phyloP scores from a whole-genome alignment of 2,113 vertebrate species.

The Hippopotamus amphibius region DNA sequence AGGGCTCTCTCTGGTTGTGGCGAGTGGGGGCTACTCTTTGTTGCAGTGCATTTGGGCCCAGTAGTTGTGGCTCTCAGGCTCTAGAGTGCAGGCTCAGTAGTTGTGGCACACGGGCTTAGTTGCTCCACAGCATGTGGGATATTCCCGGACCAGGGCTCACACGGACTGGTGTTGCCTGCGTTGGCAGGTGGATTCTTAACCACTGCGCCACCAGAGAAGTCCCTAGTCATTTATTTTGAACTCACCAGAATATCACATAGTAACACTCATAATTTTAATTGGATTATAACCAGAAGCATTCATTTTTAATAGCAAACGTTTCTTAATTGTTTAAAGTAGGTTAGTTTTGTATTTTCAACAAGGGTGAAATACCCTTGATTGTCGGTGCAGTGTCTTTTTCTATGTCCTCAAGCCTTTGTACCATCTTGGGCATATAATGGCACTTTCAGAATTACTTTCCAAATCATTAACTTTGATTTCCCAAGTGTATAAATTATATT shows the following conservation, averaged over 20 bases:
- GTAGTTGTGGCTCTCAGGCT: no score
- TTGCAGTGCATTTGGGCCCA: no score
- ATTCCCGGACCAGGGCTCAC: no score
- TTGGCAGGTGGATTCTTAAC: no score
- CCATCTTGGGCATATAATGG: slow-evolving; percentile 35
- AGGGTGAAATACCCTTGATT: neutral
- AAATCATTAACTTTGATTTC: slow-evolving; percentile 76
- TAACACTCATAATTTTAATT: neutral
- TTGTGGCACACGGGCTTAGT: no score
- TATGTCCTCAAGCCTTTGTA: slow-evolving; percentile 30
- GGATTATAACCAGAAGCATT: neutral
- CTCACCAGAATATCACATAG: neutral
- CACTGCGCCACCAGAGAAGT: no score
- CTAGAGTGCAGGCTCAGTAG: no score
- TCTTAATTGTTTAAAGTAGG: slow-evolving; percentile 32
- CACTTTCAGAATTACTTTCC: slow-evolving; percentile 65
- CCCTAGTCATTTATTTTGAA: slow-evolving; percentile 6
- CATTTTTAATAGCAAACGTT: neutral
- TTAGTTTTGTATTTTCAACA: slow-evolving; percentile 28
- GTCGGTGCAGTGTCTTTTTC: neutral
- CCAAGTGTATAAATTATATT: slow-evolving; percentile 78
- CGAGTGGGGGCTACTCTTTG: no score
- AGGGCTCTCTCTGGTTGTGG: no score
- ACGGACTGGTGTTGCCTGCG: no score
- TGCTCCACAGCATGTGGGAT: no score